Evolutionary conservation across 1,140 invertebrate genomes (phyloP), one percentile per base, ranked within the genome.

Genomic region (Platorchestia sp.): DNA sequence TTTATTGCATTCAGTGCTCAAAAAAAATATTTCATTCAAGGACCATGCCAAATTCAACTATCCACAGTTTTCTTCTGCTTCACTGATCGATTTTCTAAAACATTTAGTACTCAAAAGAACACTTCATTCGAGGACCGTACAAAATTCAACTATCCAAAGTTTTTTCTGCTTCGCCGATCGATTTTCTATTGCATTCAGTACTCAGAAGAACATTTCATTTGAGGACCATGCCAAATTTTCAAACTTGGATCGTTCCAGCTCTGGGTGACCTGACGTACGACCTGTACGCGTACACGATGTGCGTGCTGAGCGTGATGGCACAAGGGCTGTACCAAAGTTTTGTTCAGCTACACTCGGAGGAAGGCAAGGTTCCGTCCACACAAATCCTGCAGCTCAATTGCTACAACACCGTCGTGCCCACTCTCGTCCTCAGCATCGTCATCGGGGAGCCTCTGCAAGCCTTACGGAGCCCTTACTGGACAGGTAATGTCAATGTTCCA

Each of bases 321-420:
- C 97, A 98, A 96, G 97, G 97, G 3, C 47, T 97, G 19, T 97
- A 97, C 95, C 97, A 97, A 10, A 97, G 97, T 27, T 96, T 97
- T 36, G 97, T 97, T 10, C 97, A 98, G 96, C 97, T 97, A 96
- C 96, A 96, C 93, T 96, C 97, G 86, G 97, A 97, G 96, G 0
- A 93, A 45, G 96, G 97, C 27, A 96, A 97, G 59, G 95, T 97
- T 87, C 97, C 97, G 43, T 97, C 97, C 5, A 96, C 97, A 22
- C 97, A 97, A 95, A 97, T 97, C 41, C 96, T 97, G 45, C 97
- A 97, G 87, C 96, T 97, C 19, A 97, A 97, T 96, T 97, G 97
- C 95, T 97, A 97, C 96, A 97, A 97, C 95, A 97, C 97, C 22
- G 95, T 97, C n/a, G 97, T 97, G 42, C 96, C 97, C 45, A 97